phyloP scores from a whole-genome alignment of 2,888 invertebrate genomes.

The Saturnia pavonia region DNA sequence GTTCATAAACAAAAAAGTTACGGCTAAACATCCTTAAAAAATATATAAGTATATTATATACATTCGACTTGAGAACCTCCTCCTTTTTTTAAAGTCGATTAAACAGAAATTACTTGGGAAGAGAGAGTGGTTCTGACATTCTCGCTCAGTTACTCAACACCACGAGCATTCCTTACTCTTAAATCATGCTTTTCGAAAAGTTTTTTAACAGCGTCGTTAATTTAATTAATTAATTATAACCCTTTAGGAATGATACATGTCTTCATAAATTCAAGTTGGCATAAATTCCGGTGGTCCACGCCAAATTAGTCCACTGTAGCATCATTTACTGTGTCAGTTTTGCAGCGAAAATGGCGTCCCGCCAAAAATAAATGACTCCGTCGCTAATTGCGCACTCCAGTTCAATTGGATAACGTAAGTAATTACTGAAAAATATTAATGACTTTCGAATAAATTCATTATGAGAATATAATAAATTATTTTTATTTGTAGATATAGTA shows the following conservation, averaged over 20 bases:
- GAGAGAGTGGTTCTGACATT: no score
- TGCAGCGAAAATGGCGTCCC: not conserved
- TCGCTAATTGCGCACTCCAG: slow-evolving; percentile 9
- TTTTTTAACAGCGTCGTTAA: not conserved
- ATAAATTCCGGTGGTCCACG: not conserved
- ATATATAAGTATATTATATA: no score
- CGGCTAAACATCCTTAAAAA: no score
- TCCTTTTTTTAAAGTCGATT: no score
- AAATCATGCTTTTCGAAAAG: no score
- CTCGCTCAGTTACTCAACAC: no score
- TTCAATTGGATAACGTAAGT: slow-evolving; percentile 6
- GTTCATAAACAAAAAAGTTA: no score
- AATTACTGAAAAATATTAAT: not conserved
- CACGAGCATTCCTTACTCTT: no score
- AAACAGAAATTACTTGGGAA: no score
- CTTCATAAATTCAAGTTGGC: slow-evolving; percentile 7
- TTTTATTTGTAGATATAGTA: not conserved
- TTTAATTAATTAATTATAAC: not conserved
- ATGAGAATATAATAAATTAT: not conserved
- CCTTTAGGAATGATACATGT: not conserved
- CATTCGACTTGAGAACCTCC: no score
- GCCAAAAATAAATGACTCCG: slow-evolving; percentile 7
- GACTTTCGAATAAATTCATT: not conserved
- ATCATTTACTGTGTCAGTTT: not conserved
- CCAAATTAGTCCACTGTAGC: slow-evolving; percentile 4